These are phyloP conservation scores for Tenthredo distinguenda DNA, from an alignment of 2,888 invertebrate species.

Conservation along the genomic window DNA sequence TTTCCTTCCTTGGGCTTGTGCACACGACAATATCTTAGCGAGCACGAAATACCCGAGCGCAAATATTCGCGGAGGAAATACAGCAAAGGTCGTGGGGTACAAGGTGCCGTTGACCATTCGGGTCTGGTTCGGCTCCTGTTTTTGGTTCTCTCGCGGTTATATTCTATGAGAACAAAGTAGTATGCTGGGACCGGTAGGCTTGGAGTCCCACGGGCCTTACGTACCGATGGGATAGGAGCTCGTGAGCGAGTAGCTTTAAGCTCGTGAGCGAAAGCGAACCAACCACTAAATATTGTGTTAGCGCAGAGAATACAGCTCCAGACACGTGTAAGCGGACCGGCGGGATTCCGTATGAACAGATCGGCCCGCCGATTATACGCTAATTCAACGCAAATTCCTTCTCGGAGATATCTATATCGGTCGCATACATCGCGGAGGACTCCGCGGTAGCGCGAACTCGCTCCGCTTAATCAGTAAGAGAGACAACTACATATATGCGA, in stretches of 20 bases:
- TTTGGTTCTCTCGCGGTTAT: conserved; percentile 14
- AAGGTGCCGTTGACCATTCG: neutral
- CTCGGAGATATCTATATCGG: conserved; percentile 76
- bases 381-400: conserved; percentile 78
- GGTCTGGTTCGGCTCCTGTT: conserved; percentile 13
- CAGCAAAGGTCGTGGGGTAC: conserved; percentile 20
- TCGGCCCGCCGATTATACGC: conserved; percentile 77
- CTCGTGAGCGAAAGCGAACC: conserved; percentile 52
- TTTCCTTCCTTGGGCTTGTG: too few relatives aligned
- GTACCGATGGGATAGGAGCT: neutral
- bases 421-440: conserved; percentile 71
- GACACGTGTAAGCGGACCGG: conserved; percentile 76
- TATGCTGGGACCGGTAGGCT: conserved; percentile 55
- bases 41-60: neutral
- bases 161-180: conserved; percentile 60
- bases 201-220: conserved; percentile 59
- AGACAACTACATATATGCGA: conserved; percentile 65
- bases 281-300: conserved; percentile 77
- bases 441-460: conserved; percentile 36
- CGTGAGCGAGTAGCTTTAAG: neutral
- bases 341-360: conserved; percentile 77
- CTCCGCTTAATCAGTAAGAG: conserved; percentile 67
- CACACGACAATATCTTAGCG: neutral
- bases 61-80: neutral
- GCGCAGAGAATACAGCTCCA: conserved; percentile 75